Percentiles rank a stretch among this genome's conserved stretches.
phyloP scores from a whole-genome alignment of 2,888 invertebrate species.

The Morpho achilles region DNA sequence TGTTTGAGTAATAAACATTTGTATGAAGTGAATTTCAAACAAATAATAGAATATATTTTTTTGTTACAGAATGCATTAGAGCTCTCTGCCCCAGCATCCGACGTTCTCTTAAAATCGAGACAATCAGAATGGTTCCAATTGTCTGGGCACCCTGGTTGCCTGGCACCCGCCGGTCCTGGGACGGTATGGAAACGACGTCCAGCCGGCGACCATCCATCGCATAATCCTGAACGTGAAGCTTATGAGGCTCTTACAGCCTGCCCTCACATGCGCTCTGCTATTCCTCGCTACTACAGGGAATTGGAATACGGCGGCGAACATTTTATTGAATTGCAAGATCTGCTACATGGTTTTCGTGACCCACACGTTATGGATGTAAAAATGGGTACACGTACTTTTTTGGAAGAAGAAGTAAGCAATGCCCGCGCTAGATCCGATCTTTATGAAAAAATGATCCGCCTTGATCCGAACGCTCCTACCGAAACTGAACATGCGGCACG shows the following conservation, averaged over 20 bases:
- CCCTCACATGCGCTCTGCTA: conserved; percentile 83
- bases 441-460: conserved; percentile 96
- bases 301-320: conserved; percentile 87
- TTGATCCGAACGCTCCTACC: conserved; percentile 93
- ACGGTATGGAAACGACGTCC: conserved; percentile 95
- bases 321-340: conserved; percentile 97
- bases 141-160: conserved; percentile 94
- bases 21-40: too few species aligned
- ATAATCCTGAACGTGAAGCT: conserved; percentile 87
- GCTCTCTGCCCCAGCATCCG: conserved; percentile 93
- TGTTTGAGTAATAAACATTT: too few species aligned
- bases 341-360: conserved; percentile 92
- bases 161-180: conserved; percentile 95
- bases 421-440: conserved; percentile 90
- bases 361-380: conserved; percentile 98
- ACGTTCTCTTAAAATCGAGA: conserved; percentile 87
- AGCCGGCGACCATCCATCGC: conserved; percentile 82
- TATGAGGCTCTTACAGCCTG: conserved; percentile 91
- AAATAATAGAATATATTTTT: conserved; percentile 24
- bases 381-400: conserved; percentile 96
- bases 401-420: conserved; percentile 96
- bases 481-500: conserved; percentile 87
- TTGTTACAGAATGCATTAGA: conserved; percentile 92
- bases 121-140: conserved; percentile 91
- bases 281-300: conserved; percentile 92